Evolutionary conservation across 1,140 invertebrate species (phyloP).

Genomic region (Zaprionus africanus): DNA sequence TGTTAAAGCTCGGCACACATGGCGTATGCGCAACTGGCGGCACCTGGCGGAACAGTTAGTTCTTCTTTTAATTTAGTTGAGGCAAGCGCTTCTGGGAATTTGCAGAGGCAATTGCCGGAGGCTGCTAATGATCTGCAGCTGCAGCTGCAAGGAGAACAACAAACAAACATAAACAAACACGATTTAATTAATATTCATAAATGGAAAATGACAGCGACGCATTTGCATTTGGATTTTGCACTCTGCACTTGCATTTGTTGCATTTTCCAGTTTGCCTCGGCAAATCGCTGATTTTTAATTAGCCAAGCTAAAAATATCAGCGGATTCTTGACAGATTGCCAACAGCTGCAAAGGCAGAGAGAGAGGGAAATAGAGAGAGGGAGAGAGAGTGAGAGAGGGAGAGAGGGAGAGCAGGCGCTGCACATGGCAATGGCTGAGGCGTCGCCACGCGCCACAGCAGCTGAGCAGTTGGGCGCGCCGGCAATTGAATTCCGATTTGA

Average conservation of each 20-base stretch:
- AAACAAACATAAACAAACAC: conserved; percentile 10
- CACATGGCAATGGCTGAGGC: conserved; percentile 60
- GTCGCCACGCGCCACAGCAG: conserved; percentile 61
- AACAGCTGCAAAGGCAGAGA: conserved; percentile 62
- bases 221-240: conserved; percentile 59
- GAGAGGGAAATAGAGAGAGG: neutral
- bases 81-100: conserved; percentile 36
- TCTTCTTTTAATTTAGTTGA: neutral
- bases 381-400: neutral
- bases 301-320: conserved; percentile 64
- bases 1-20: conserved; percentile 33
- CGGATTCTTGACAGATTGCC: conserved; percentile 80
- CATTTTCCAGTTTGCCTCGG: conserved; percentile 26
- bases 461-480: conserved; percentile 9
- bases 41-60: neutral
- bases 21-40: conserved; percentile 47
- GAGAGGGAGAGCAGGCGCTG: neutral
- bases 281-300: conserved; percentile 74
- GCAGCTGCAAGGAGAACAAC: conserved; percentile 2
- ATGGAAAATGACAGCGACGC: conserved; percentile 65
- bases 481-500: conserved; percentile 23
- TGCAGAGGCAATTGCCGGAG: neutral
- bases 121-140: conserved; percentile 45
- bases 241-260: conserved; percentile 7
- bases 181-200: conserved; percentile 74